Evolutionary conservation across 2,888 invertebrate genomes (phyloP).

Genomic region (Andrena bucephala): DNA sequence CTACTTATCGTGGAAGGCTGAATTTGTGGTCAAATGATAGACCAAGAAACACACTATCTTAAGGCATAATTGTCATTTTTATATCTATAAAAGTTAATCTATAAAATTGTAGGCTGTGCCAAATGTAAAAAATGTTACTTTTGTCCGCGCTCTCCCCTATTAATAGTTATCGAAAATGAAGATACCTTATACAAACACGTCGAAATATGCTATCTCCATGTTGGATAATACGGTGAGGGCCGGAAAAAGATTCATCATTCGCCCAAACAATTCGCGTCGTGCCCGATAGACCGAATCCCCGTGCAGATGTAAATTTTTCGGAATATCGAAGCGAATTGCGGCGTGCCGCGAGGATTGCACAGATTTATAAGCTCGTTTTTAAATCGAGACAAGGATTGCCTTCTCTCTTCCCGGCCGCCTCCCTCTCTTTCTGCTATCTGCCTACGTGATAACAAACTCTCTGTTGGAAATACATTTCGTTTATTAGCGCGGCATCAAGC

Average conservation of each 20-base stretch:
- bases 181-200: too few species aligned
- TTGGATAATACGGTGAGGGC: neutral
- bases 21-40: too few species aligned
- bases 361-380: constrained; percentile 53
- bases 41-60: too few species aligned
- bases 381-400: constrained; percentile 52
- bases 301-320: constrained; percentile 53
- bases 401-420: too few species aligned
- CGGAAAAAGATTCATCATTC: constrained; percentile 10
- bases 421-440: neutral
- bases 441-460: constrained; percentile 2
- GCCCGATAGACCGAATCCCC: constrained; percentile 9
- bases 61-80: too few species aligned
- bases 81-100: too few species aligned
- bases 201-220: too few species aligned
- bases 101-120: too few species aligned
- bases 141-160: too few species aligned
- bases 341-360: constrained; percentile 35
- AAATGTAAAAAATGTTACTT: too few species aligned
- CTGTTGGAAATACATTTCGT: constrained; percentile 1
- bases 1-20: too few species aligned
- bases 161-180: too few species aligned
- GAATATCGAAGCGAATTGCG: constrained; percentile 44
- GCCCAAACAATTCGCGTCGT: constrained; percentile 2
- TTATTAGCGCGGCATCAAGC: constrained; percentile 2